phyloP scores from a whole-genome alignment of 2,888 invertebrate species.

The Melangyna quadrimaculata region DNA sequence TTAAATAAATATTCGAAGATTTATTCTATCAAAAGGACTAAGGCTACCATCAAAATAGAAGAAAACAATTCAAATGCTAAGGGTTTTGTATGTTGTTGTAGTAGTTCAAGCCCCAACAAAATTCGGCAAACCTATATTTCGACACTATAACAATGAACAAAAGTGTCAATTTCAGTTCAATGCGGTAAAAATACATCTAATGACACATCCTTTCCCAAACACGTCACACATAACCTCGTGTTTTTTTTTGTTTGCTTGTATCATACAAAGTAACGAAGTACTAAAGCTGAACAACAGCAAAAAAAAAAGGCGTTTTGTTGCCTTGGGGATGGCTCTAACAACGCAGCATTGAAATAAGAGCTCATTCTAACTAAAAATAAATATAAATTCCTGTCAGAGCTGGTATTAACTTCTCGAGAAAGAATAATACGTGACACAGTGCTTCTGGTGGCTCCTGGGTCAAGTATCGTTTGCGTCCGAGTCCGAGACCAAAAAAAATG shows the following conservation, averaged over 20 bases:
- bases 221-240: slow-evolving; percentile 20
- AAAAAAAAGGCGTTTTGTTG: slow-evolving; percentile 41
- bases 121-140: background rate
- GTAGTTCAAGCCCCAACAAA: too few relatives aligned
- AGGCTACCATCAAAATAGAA: too few relatives aligned
- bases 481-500: slow-evolving; percentile 10
- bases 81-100: too few relatives aligned
- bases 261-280: slow-evolving; percentile 1
- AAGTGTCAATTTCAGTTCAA: slow-evolving; percentile 59
- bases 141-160: slow-evolving; percentile 1
- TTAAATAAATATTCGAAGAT: too few relatives aligned
- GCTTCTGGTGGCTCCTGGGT: slow-evolving; percentile 19
- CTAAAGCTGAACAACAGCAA: background rate
- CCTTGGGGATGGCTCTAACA: slow-evolving; percentile 38
- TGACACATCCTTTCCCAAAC: slow-evolving; percentile 52
- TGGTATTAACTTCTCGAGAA: slow-evolving; percentile 29
- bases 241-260: background rate
- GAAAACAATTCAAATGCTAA: too few relatives aligned
- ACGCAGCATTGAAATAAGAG: slow-evolving; percentile 36
- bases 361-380: background rate
- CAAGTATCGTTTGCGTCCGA: slow-evolving; percentile 33
- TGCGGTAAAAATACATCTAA: slow-evolving; percentile 49
- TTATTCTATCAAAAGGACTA: too few relatives aligned
- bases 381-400: slow-evolving; percentile 16
- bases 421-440: slow-evolving; percentile 30